A percentile compares a stretch with the other conserved stretches of the same genome.
Conservation (phyloP, 1,140 invertebrate species). For the Drosophila mauritiana region DNA sequence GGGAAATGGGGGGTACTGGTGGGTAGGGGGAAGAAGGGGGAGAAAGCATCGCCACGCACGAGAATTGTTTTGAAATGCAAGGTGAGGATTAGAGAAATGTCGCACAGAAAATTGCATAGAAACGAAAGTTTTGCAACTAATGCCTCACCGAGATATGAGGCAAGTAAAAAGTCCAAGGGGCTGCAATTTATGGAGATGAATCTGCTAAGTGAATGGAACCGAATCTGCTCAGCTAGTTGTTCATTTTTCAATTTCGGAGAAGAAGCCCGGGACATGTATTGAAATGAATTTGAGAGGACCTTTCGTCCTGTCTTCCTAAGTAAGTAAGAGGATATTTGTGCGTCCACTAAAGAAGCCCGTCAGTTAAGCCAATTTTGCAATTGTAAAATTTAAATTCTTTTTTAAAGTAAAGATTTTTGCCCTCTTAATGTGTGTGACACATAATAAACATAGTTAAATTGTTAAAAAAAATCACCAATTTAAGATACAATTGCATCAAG, state of each 20-base stretch:
- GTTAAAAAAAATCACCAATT: not conserved
- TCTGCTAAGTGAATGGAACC: constrained; percentile 33
- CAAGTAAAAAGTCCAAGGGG: constrained; percentile 5
- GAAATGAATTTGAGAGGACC: constrained; percentile 5
- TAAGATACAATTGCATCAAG: constrained; percentile 14
- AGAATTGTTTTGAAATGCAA: constrained; percentile 76
- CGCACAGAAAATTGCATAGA: constrained; percentile 57
- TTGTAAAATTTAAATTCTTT: not conserved
- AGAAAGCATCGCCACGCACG: constrained; percentile 36
- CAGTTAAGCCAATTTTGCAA: not conserved
- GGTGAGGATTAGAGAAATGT: constrained; percentile 78
- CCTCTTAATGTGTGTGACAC: too few species aligned
- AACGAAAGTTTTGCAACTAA: constrained; percentile 69
- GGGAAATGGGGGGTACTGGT: not conserved
- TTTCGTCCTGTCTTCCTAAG: not conserved
- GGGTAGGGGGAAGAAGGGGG: not conserved
- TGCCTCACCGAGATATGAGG: constrained; percentile 39
- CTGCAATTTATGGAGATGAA: constrained; percentile 41
- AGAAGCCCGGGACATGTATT: not conserved
- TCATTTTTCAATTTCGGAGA: constrained; percentile 7
- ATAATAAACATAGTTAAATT: too few species aligned
- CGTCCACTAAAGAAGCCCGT: too few species aligned
- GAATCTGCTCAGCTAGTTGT: constrained; percentile 9
- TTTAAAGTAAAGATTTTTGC: too few species aligned
- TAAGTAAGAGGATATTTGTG: not conserved